A percentile compares a stretch with the other conserved stretches of the same genome.
phyloP scores from a whole-genome alignment of 2,888 invertebrate genomes.

The Drosophila anomelani region DNA sequence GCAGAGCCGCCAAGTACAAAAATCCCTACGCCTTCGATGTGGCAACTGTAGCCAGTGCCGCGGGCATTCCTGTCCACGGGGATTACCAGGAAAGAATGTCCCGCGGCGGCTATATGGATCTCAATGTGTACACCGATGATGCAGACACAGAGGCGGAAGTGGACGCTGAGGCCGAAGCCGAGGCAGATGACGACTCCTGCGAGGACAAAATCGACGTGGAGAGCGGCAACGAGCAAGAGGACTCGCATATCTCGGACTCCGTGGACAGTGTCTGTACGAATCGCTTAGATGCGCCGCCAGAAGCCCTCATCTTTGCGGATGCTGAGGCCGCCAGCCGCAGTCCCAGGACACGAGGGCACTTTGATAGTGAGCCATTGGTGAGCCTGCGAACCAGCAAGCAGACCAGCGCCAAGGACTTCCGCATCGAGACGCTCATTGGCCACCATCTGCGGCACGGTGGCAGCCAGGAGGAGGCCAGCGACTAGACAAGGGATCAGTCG shows the following conservation, averaged over 20 bases:
- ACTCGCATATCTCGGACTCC: constrained; percentile 84
- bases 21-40: constrained; percentile 68
- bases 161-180: constrained; percentile 38
- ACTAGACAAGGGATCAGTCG: constrained; percentile 47
- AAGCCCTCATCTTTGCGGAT: constrained; percentile 79
- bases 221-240: constrained; percentile 83
- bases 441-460: constrained; percentile 47
- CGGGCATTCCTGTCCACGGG: constrained; percentile 32
- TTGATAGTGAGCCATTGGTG: constrained; percentile 73
- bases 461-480: constrained; percentile 73
- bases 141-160: constrained; percentile 50
- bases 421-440: constrained; percentile 84
- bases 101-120: constrained; percentile 54
- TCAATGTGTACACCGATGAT: constrained; percentile 71
- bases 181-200: constrained; percentile 81
- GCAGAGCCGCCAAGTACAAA: constrained; percentile 67
- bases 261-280: constrained; percentile 82
- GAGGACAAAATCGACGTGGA: constrained; percentile 84
- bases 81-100: constrained; percentile 57
- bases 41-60: constrained; percentile 48
- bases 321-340: constrained; percentile 80
- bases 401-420: constrained; percentile 83
- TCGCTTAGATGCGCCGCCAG: constrained; percentile 70
- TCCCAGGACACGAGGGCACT: constrained; percentile 62
- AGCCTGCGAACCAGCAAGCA: constrained; percentile 73